Conservation (phyloP, 92 coral and sea anemone species). For the Pocillopora meandrina region DNA sequence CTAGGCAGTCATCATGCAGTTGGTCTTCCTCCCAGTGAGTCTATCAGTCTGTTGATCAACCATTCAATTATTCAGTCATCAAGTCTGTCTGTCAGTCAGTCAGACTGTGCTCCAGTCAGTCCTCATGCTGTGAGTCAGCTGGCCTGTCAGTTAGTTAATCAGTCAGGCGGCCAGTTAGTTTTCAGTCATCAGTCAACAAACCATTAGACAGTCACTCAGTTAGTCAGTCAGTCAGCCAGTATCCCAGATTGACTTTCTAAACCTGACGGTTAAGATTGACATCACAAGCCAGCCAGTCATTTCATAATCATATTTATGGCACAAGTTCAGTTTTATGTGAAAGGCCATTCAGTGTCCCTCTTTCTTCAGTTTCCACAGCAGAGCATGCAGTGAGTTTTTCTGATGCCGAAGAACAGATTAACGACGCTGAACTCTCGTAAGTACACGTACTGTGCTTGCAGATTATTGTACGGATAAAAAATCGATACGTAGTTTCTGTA, state of each 20-base stretch:
- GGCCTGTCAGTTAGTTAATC: neutral
- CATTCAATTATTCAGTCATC: neutral
- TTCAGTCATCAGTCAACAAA: neutral
- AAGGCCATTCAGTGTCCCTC: neutral
- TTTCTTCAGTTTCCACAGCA: slow-evolving; percentile 79
- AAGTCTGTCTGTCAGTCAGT: neutral
- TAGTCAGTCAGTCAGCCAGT: too few relatives aligned
- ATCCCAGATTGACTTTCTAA: too few relatives aligned
- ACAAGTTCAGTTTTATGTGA: too few relatives aligned
- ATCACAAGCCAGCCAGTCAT: too few relatives aligned
- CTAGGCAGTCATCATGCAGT: neutral
- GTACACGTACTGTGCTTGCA: slow-evolving; percentile 17
- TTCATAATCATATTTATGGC: too few relatives aligned
- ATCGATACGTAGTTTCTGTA: neutral
- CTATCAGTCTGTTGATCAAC: neutral
- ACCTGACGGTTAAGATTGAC: too few relatives aligned
- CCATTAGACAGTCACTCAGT: neutral
- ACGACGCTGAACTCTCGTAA: slow-evolving; percentile 88
- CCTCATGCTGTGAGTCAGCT: neutral
- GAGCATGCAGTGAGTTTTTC: slow-evolving; percentile 88
- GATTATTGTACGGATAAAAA: neutral
- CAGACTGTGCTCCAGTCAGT: neutral
- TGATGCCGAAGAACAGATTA: slow-evolving; percentile 94
- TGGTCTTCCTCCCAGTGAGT: neutral
- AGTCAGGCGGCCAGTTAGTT: neutral